A percentile compares a stretch with the other conserved stretches of the same genome.
phyloP scores from a whole-genome alignment of 2,797 vertebrate species.

The Halcyon chelicuti region DNA sequence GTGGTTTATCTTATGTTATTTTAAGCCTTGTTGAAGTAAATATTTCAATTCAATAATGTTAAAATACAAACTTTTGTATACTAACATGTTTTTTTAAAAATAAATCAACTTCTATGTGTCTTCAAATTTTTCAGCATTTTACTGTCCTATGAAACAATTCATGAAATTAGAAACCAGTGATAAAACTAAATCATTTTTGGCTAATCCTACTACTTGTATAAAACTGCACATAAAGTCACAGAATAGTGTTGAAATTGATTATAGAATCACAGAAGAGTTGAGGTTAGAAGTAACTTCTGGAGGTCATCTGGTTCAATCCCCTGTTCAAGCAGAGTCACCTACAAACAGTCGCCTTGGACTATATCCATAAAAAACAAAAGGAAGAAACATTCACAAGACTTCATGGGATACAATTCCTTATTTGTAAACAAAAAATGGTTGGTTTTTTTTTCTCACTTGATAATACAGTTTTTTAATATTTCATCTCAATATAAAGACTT shows the following conservation, averaged over 20 bases:
- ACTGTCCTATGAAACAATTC: not conserved
- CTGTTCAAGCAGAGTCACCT: not conserved
- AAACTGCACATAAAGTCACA: not conserved
- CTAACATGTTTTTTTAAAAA: not conserved
- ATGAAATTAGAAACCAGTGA: not conserved
- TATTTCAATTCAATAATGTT: not conserved
- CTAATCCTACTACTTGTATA: fast-evolving
- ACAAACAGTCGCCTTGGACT: not conserved
- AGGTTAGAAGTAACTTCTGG: not conserved
- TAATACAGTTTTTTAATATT: not conserved
- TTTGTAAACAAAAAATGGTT: fast-evolving
- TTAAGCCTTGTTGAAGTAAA: not conserved
- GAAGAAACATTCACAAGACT: not conserved
- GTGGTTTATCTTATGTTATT: not conserved
- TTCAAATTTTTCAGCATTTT: not conserved
- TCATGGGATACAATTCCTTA: not conserved
- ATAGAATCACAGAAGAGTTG: too few relatives aligned
- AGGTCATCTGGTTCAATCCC: fast-evolving
- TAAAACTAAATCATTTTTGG: not conserved
- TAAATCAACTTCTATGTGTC: not conserved
- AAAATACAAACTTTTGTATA: not conserved
- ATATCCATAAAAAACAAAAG: not conserved
- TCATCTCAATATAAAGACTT: not conserved
- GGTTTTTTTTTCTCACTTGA: not conserved
- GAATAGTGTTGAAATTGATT: not conserved